Conservation (phyloP, 2,113 vertebrate species). For the Zosterops pallidus region DNA sequence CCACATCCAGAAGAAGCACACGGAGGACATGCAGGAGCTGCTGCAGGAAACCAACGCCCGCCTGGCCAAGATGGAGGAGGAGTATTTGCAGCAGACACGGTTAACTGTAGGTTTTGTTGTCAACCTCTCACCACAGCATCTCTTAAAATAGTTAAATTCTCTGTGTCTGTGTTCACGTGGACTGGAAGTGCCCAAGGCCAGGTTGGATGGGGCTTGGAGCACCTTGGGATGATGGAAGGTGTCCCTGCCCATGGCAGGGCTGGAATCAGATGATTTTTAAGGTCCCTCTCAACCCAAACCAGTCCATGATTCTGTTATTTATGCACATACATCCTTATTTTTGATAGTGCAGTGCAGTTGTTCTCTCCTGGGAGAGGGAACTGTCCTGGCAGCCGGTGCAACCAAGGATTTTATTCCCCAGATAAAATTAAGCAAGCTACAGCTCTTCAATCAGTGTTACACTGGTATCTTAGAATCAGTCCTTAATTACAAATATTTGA, state of each 20-base stretch:
- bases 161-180: background rate
- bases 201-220: background rate
- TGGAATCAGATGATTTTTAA: background rate
- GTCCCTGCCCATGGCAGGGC: background rate
- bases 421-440: background rate
- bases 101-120: conserved; percentile 76
- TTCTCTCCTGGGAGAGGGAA: background rate
- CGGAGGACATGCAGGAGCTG: conserved; percentile 86
- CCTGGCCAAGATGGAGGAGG: conserved; percentile 87
- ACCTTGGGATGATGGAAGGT: accelerated
- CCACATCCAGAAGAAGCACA: conserved; percentile 86
- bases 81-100: conserved; percentile 80
- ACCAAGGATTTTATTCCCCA: background rate
- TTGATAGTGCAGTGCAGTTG: background rate
- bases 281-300: background rate
- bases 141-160: background rate
- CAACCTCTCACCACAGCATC: accelerated
- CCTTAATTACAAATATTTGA: background rate
- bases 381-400: background rate
- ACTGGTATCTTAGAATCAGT: background rate
- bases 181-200: background rate
- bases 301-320: background rate
- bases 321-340: background rate
- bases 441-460: background rate
- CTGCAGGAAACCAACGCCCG: conserved; percentile 86